These are phyloP conservation scores for Notothenia rossii DNA, from an alignment of 2,113 vertebrate species.

Conservation along the genomic window DNA sequence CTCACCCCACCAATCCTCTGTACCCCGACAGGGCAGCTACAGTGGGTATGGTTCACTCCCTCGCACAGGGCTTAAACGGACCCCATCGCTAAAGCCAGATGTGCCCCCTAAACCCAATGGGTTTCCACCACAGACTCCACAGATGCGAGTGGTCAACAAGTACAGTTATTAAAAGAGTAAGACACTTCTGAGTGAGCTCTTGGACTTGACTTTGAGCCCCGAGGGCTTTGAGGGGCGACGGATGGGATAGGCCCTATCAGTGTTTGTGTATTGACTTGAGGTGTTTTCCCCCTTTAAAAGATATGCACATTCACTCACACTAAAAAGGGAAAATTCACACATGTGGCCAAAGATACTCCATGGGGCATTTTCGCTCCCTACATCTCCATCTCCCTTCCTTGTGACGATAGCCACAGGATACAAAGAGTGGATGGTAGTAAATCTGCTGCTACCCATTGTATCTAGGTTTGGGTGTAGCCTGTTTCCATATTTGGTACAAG, in stretches of 20 bases:
- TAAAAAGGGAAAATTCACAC: conserved; percentile 81
- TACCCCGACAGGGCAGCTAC: conserved; percentile 96
- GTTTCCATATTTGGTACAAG: conserved; percentile 50
- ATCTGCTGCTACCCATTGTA: conserved; percentile 50
- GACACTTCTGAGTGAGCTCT: conserved; percentile 76
- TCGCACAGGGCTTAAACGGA: conserved; percentile 95
- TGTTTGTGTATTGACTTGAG: conserved; percentile 68
- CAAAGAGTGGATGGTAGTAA: conserved; percentile 51
- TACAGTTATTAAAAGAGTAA: conserved; percentile 91
- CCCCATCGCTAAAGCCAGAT: conserved; percentile 96
- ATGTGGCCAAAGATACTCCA: conserved; percentile 92
- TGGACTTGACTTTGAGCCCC: conserved; percentile 65
- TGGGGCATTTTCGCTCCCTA: conserved; percentile 82
- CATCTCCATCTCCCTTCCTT: conserved; percentile 71
- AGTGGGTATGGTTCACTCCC: conserved; percentile 95
- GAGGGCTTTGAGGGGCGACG: conserved; percentile 39
- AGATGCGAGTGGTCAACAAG: conserved; percentile 96
- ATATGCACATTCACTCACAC: conserved; percentile 71
- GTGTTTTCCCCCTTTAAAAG: conserved; percentile 72
- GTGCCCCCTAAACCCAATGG: conserved; percentile 97
- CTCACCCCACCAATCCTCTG: conserved; percentile 89
- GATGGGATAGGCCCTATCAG: conserved; percentile 68
- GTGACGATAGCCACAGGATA: conserved; percentile 64
- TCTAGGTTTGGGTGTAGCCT: conserved; percentile 46
- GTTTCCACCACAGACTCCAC: conserved; percentile 92